Base-by-base conservation (phyloP, 2,888 invertebrate species). In the Cephus pygmeus region DNA sequence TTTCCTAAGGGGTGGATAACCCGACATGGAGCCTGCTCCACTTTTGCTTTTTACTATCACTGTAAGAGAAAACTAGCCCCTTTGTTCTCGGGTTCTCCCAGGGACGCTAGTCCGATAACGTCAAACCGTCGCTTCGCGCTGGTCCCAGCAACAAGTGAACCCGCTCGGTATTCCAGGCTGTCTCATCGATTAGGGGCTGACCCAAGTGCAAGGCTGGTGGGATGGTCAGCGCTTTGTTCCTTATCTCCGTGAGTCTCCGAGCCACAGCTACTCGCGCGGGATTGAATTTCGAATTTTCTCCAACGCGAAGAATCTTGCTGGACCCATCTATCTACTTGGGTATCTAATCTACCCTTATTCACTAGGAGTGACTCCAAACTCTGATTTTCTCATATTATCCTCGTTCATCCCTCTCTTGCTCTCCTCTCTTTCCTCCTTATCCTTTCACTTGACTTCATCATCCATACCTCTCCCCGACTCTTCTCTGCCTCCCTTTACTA, bases 101-200 rank as follows among this genome's bases (percentile, higher is more conserved):
- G 56, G 56, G 23, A 23, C 23, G 23, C 56, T 23, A 56, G 56
- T 23, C 56, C 23, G 56, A 56, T 56, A 56, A 56, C 56, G 56
- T 56, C 56, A 56, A 56, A 56, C 56, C 56, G 56, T 56, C 56
- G 56, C 56, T 23, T 56, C 23, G 56, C 23, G 23, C 56, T 56
- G 56, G 56, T 12, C 31, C 31, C 71, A 71, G 71, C 71, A 71
- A 71, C 71, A 71, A 71, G 71, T 71, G 71, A 56, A 56, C 56
- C 56, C 23, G 56, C 56, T 56, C 56, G 56, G 56, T 56, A 56
- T 56, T 56, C 56, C 56, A 56, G 56, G 56, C 56, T 56, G 56
- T 56, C 56, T 56, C 56, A 56, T 56, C 56, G 56, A 56, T 56
- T 56, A 56, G 56, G 56, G 56, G 56, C 23, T 56, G 56, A 56